Evolutionary conservation across 2,113 vertebrate genomes (phyloP).

Genomic region (Carassius auratus): DNA sequence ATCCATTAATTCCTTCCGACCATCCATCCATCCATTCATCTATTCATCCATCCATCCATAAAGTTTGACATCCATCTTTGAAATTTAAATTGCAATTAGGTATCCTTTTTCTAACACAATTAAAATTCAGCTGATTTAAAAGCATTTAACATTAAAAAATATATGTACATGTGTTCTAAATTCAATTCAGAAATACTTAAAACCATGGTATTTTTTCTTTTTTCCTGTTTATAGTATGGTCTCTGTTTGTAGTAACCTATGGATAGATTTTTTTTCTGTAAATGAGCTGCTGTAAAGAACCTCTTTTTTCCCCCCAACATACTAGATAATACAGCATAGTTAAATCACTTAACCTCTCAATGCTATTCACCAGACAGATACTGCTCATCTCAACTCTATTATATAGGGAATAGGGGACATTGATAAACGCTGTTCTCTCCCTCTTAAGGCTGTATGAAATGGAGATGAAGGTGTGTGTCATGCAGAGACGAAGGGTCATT

Average conservation of each 20-base stretch:
- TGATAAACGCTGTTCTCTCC: conserved; percentile 38
- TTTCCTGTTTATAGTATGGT: not conserved
- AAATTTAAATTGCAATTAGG: not conserved
- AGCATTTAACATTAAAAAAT: not conserved
- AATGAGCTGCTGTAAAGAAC: not conserved
- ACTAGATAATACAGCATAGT: not conserved
- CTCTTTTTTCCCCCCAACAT: not conserved
- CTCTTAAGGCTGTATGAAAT: conserved; percentile 52
- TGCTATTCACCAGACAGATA: conserved; percentile 22
- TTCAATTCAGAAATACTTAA: not conserved
- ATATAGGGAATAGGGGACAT: conserved; percentile 29
- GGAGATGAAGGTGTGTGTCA: conserved; percentile 54
- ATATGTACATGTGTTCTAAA: not conserved
- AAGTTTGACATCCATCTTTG: not conserved
- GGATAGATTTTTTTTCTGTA: not conserved
- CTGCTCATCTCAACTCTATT: conserved; percentile 43
- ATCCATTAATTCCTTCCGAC: not conserved
- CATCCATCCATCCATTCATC: not conserved
- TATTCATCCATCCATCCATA: not conserved
- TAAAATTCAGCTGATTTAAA: not conserved
- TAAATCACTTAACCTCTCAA: conserved; percentile 28
- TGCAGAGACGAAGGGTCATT: conserved; percentile 52
- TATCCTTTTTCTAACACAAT: not conserved
- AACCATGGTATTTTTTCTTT: not conserved
- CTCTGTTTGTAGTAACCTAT: not conserved